Conservation (phyloP, 2,113 vertebrate genomes). For the Amphiprion percula region DNA sequence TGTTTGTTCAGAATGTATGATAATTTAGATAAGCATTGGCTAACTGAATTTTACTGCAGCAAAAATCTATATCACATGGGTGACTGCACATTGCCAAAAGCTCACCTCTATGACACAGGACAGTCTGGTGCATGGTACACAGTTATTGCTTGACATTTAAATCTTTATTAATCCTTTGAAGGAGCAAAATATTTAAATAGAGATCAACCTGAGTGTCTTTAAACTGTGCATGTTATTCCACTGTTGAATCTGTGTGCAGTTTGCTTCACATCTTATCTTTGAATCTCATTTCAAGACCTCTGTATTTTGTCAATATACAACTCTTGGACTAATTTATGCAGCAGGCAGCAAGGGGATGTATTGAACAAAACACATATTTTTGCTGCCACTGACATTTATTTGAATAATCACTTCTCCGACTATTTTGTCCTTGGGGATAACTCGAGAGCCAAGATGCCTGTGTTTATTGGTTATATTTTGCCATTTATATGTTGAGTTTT, state of each 20-base stretch:
- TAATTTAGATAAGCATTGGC: too few species aligned
- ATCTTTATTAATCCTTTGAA: background rate
- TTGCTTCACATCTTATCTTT: slow-evolving; percentile 29
- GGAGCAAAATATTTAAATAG: background rate
- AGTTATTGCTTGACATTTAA: background rate
- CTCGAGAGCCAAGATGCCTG: background rate
- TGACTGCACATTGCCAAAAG: background rate
- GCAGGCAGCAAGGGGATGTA: background rate
- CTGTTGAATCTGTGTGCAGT: slow-evolving; percentile 23
- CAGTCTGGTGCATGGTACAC: background rate
- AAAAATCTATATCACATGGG: background rate
- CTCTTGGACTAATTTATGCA: slow-evolving; percentile 13
- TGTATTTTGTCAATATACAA: slow-evolving; percentile 22
- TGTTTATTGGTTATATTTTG: slow-evolving; percentile 42
- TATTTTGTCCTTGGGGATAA: slow-evolving; percentile 13
- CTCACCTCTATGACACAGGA: background rate
- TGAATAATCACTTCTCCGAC: slow-evolving; percentile 34
- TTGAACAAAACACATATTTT: slow-evolving; percentile 10
- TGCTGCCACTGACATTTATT: slow-evolving; percentile 40
- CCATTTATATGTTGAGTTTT: slow-evolving; percentile 2
- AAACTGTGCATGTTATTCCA: background rate
- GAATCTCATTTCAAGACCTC: slow-evolving; percentile 1
- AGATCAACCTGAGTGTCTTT: background rate
- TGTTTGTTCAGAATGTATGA: too few species aligned
- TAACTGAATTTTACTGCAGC: too few species aligned